Evolutionary conservation across 2,113 vertebrate genomes (phyloP), one percentile per base, ranked within the genome.

Genomic region (Rattus norvegicus): DNA sequence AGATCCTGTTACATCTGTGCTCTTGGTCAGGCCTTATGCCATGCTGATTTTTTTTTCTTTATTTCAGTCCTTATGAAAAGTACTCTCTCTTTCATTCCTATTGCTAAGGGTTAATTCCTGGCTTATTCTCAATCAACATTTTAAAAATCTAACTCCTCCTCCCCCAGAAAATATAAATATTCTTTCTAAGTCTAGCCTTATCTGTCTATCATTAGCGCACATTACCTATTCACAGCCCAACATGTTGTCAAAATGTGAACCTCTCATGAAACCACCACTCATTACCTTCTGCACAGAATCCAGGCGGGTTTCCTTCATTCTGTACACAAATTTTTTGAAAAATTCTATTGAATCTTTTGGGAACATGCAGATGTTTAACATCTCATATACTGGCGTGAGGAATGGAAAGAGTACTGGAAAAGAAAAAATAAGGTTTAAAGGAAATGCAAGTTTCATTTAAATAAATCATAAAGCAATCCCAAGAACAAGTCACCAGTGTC

Each of bases 391-490:
- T 49, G 95, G 81, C 1, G 0, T 67, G 30, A 97, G 83, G 36
- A 97, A 96, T 83, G 97, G 96, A 61, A 97, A 95, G 14, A 97
- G 2, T 1, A 2, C 97, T 97, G 11, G 12, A 92, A n/a, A 5
- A 1, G 67, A 77, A n/a, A 93, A 81, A 33, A 36, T 36, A 54
- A 54, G 49, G 9, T 47, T 24, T 65, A 30, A 28, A 76, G 10
- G 10, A 91, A 76, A 76, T 30, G 39, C 4, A 26, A 52, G 36
- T 19, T 67, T 6, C 75, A 88, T 36, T 33, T 80, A 11, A 28
- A 80, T 14, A 80, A 36, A 80, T 30, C 5, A 77, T 28, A 19
- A 30, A 49, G 24, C 26, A 49, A 77, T 49, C 24, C 11, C 52
- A 54, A 54, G 5, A 49, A 30, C 16, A 49, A 76, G 26, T 54